Conservation (phyloP, 2,888 invertebrate species). For the Anagyrus pseudococci region DNA sequence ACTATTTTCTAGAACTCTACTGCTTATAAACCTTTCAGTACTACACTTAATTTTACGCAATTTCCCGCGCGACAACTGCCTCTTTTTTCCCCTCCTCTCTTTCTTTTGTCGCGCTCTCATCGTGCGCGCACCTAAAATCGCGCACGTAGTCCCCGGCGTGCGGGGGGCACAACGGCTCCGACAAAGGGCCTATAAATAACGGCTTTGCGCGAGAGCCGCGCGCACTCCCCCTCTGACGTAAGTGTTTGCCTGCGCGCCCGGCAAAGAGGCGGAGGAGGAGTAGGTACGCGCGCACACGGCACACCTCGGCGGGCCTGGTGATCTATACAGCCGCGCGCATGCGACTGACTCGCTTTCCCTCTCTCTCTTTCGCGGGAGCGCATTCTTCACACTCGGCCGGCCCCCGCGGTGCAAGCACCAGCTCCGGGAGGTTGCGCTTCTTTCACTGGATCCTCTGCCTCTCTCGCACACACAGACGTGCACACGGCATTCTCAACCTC, state of each 20-base stretch:
- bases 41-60: conserved; percentile 6
- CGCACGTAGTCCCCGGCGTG: conserved; percentile 26
- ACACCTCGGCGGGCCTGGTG: conserved; percentile 3
- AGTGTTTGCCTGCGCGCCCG: conserved; percentile 23
- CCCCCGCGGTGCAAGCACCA: too few relatives aligned
- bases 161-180: conserved; percentile 52
- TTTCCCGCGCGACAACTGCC: background rate
- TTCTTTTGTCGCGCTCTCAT: conserved; percentile 14
- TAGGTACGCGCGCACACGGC: background rate
- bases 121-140: background rate
- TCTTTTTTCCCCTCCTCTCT: conserved; percentile 8
- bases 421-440: too few relatives aligned
- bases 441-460: too few relatives aligned
- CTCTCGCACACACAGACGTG: too few relatives aligned
- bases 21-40: too few relatives aligned
- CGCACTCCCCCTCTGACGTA: conserved; percentile 27
- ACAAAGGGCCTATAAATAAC: conserved; percentile 58
- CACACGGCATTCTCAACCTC: too few relatives aligned
- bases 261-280: conserved; percentile 1
- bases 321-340: conserved; percentile 33
- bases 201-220: conserved; percentile 21
- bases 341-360: conserved; percentile 23
- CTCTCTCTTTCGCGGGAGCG: background rate
- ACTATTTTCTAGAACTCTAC: too few relatives aligned
- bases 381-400: too few relatives aligned